Conservation (phyloP, 2,888 invertebrate genomes). For the Chironomus riparius region DNA sequence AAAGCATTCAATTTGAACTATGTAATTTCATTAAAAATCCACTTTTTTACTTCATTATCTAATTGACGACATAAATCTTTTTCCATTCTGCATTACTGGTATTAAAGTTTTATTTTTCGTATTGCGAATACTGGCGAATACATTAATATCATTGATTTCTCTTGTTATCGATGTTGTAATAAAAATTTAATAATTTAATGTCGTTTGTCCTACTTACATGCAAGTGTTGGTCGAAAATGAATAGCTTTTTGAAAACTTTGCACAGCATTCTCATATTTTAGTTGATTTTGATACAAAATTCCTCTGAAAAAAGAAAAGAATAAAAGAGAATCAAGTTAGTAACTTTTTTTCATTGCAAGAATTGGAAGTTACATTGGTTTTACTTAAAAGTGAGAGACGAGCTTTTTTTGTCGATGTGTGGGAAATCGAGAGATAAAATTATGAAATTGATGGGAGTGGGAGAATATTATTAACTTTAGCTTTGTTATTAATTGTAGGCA, state of each 20-base stretch:
- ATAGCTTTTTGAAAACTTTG: constrained; percentile 86
- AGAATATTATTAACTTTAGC: too few species aligned
- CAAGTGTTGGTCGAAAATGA: constrained; percentile 84
- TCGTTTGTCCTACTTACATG: constrained; percentile 59
- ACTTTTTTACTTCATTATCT: neutral
- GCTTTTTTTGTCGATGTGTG: too few species aligned
- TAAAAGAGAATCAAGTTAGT: neutral
- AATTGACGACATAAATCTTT: neutral
- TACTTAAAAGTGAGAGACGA: too few species aligned
- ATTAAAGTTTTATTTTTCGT: neutral
- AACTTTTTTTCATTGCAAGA: too few species aligned
- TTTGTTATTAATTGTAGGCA: too few species aligned
- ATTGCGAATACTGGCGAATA: neutral
- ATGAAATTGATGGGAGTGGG: too few species aligned
- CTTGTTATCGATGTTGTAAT: neutral
- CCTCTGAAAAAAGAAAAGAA: constrained; percentile 59
- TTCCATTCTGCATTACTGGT: too few species aligned
- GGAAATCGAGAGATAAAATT: too few species aligned
- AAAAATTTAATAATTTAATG: neutral
- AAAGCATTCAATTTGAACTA: too few species aligned
- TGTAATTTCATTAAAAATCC: too few species aligned
- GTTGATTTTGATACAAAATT: constrained; percentile 80
- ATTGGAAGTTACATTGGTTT: too few species aligned
- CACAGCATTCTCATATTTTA: constrained; percentile 78
- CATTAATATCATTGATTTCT: neutral